Evolutionary conservation across 1,140 invertebrate genomes (phyloP).

Genomic region (Drosophila malerkotliana): DNA sequence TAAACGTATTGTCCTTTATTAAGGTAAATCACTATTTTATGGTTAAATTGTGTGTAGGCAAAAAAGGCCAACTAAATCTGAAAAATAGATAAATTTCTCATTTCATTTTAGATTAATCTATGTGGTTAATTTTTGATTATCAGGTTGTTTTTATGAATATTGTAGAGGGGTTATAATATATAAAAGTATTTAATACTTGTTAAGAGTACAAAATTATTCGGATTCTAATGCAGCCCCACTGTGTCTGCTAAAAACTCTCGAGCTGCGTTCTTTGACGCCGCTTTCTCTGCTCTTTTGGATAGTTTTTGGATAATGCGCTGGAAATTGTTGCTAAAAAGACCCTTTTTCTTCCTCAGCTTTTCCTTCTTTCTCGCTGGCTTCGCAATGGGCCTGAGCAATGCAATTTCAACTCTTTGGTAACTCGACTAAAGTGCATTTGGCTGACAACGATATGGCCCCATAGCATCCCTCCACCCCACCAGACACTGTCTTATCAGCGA

Average conservation of each 20-base stretch:
- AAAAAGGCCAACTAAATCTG: too few species aligned
- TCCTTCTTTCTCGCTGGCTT: constrained; percentile 9
- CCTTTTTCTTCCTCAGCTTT: constrained; percentile 1
- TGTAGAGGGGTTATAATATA: too few species aligned
- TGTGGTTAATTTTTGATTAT: too few species aligned
- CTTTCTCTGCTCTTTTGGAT: constrained; percentile 9
- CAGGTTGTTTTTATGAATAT: too few species aligned
- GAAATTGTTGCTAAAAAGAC: constrained; percentile 63
- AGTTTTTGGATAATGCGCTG: constrained; percentile 67
- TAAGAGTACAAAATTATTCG: not conserved
- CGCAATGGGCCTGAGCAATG: constrained; percentile 62
- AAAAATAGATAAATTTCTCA: too few species aligned
- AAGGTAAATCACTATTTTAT: not conserved
- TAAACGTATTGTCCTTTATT: not conserved
- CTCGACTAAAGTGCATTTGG: constrained; percentile 77
- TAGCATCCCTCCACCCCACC: not conserved
- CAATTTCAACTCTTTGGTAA: constrained; percentile 82
- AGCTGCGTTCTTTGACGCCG: constrained; percentile 9
- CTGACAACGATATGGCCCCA: constrained; percentile 50
- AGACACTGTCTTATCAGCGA: constrained; percentile 55
- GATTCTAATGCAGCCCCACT: not conserved
- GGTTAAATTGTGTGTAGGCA: too few species aligned
- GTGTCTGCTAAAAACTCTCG: constrained; percentile 24
- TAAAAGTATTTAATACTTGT: too few species aligned
- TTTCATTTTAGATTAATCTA: too few species aligned